Evolutionary conservation across 2,888 invertebrate species (phyloP).

Genomic region (Cenopis cana): DNA sequence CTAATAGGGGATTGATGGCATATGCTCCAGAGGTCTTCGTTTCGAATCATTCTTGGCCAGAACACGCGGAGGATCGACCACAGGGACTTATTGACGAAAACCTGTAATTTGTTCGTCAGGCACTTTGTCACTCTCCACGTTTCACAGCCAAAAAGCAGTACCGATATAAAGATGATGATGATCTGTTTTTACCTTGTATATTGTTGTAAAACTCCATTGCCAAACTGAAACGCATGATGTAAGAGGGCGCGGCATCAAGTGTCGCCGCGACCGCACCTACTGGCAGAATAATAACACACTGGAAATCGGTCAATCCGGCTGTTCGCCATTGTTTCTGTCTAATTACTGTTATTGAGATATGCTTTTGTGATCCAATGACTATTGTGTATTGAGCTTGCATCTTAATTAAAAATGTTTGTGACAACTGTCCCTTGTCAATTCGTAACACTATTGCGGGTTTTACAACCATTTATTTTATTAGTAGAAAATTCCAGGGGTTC

Average conservation of each 20-base stretch:
- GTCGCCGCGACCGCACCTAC: slow-evolving; percentile 65
- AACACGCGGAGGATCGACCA: too few relatives aligned
- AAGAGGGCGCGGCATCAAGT: slow-evolving; percentile 71
- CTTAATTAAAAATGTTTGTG: background rate
- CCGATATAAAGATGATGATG: background rate
- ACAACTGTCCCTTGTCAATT: background rate
- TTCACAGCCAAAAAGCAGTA: background rate
- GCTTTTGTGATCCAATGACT: slow-evolving; percentile 26
- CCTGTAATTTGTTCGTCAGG: too few relatives aligned
- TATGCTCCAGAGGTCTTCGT: too few relatives aligned
- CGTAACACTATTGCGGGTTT: background rate
- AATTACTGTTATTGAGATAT: slow-evolving; percentile 65
- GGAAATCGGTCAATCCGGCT: slow-evolving; percentile 63
- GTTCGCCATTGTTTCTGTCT: slow-evolving; percentile 69
- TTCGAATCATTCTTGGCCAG: too few relatives aligned
- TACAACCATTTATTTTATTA: too few relatives aligned
- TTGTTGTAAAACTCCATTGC: too few relatives aligned
- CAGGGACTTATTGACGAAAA: too few relatives aligned
- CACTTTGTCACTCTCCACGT: too few relatives aligned
- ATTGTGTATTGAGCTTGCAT: slow-evolving; percentile 35
- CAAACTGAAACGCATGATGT: slow-evolving; percentile 53
- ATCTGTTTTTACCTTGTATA: too few relatives aligned
- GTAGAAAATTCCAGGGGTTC: too few relatives aligned
- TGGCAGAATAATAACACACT: slow-evolving; percentile 56
- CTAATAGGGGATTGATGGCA: too few relatives aligned